Evolutionary conservation across 2,888 invertebrate species (phyloP), one percentile per base, ranked within the genome.

Genomic region (Campoletis raptor): DNA sequence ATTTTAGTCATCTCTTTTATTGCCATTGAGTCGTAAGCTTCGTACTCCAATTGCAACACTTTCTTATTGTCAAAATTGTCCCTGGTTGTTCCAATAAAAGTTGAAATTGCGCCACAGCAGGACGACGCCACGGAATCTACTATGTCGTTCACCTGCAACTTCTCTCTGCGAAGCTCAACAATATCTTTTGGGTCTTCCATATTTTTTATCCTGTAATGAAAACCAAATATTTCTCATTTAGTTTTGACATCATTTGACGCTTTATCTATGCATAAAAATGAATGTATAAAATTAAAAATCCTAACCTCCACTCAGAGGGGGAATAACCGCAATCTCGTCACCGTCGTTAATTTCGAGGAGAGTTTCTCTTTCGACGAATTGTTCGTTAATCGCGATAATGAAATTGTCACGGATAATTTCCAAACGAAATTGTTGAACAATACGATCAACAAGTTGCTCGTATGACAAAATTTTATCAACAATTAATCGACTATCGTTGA

Each of bases 1-100:
- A 99, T 97, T 80, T 96, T 95, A 88, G 96, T 95, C 96, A 99
- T 96, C 88, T 97, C 96, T 92, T 97, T 98, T 9, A 97, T 90
- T 0, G 98, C 99, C 99, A 99, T 99, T 1, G 97, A 95, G 90
- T 97, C 97, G 93, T 99, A 99, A 0, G 98, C 98, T 94, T 99
- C 99, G 95, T 99, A 99, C 92, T 98, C 98, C 77, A 99, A 95
- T 82, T 96, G 96, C n/a, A 97, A 88, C n/a, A 99, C 99, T 95
- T 96, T 96, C 95, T 97, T 97, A 3, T 96, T 96, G 90, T 98
- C 97, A 94, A 98, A 98, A 93, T 96, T 96, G 94, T 98, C 97
- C 92, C 98, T 95, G 0, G 98, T 98, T 3, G 97, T 98, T 0
- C 99, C 99, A 77, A 98, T 96, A 94, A 99, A 99, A 42, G 98